Evolutionary conservation across 1,140 invertebrate genomes (phyloP).

Genomic region (Drosophila tropicalis): DNA sequence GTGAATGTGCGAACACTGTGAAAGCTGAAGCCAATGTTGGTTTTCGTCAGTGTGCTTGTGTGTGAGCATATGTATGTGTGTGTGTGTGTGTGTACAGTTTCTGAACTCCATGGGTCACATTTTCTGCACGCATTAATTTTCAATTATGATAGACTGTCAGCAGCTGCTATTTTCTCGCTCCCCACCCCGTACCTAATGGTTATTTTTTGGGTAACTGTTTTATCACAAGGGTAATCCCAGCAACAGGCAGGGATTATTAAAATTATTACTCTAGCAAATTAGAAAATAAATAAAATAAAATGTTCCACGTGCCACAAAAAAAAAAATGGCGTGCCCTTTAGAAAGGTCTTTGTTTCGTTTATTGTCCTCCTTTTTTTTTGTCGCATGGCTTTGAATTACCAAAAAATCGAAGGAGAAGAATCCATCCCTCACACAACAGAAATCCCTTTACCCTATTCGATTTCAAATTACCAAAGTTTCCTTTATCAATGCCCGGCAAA

Average conservation of each 20-base stretch:
- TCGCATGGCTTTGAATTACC: conserved; percentile 7
- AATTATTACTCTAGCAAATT: conserved; percentile 38
- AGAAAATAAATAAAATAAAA: conserved; percentile 13
- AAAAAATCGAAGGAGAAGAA: conserved; percentile 15
- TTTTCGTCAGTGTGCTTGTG: background rate
- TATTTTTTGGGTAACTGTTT: background rate
- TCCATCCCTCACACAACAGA: background rate
- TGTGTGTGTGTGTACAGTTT: conserved; percentile 25
- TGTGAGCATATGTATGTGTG: background rate
- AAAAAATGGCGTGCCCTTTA: background rate
- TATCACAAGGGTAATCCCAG: background rate
- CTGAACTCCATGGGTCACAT: conserved; percentile 50
- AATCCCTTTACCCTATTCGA: conserved; percentile 23
- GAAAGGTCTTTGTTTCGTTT: background rate
- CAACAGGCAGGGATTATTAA: conserved; percentile 15
- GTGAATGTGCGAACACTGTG: background rate
- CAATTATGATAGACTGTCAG: conserved; percentile 65
- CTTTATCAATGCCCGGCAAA: background rate
- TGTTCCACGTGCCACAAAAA: background rate
- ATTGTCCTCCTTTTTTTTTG: background rate
- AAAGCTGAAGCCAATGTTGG: conserved; percentile 1
- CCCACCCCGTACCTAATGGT: background rate
- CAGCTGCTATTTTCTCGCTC: conserved; percentile 29
- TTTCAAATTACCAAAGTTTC: conserved; percentile 33
- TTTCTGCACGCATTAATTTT: conserved; percentile 70